Base-by-base conservation (phyloP, 2,888 invertebrate genomes). In the Pandemis corylana region DNA sequence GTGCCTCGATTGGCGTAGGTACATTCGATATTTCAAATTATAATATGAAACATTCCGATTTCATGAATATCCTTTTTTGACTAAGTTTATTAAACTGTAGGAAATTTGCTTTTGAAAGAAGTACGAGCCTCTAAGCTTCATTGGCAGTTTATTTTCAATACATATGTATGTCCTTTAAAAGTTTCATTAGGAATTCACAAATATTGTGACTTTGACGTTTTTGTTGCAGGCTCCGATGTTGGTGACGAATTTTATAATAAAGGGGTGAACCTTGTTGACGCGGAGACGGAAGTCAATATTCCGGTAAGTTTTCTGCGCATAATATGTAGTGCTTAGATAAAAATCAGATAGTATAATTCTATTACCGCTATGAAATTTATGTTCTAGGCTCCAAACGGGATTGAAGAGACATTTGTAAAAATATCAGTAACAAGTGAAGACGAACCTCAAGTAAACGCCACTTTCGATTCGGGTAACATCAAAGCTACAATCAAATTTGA, bases 401-500 rank as follows among this genome's bases (percentile, higher is more conserved):
- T 65, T 13, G 46, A 65, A 46, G 46, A 20, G 13, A 49, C 20
- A 28, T 28, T 6, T 2, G 7, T 65, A 13, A 65, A 65, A 28
- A 12, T 65, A 49, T 46, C 13, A 65, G 65, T 65, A 20, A 49
- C 65, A 13, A 65, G 65, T 28, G 46, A 65, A 20, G 65, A 65
- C 9, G 65, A n/a, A 5, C 65, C 65, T 12, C 15, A 28, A 7
- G 65, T 65, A 13, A 65, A 65, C 28, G 20, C 46, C n/a, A 65
- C 65, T 20, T 46, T 49, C 15, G 65, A 46, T 28, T 5, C 65
- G 28, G 6, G 12, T 28, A 36, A 36, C 20, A 49, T 65, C 10
- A 46, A 12, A 28, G 7, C 15, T 28, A 65, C 65, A 49, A 65
- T 65, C 3, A 12, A 15, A 49, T 65, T 65, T 7, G 65, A 65